Evolutionary conservation across 2,797 vertebrate species (phyloP).

Genomic region (Microcaecilia unicolor): DNA sequence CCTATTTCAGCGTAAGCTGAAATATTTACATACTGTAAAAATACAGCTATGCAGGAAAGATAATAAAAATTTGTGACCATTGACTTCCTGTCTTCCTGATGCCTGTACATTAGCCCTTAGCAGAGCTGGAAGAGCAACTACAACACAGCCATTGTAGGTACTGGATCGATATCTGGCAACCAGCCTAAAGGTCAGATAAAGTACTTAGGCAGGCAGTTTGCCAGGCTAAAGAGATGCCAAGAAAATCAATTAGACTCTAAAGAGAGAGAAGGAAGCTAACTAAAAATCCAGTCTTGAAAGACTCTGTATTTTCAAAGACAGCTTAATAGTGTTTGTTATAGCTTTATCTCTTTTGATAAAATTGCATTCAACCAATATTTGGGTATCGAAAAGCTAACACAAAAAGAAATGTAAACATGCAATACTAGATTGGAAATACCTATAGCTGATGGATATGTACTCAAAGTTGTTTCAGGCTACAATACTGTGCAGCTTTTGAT

Average conservation of each 20-base stretch:
- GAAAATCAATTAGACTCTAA: conserved; percentile 72
- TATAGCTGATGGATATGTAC: conserved; percentile 14
- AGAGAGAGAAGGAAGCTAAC: conserved; percentile 62
- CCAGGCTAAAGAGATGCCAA: conserved; percentile 74
- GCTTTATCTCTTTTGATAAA: conserved; percentile 57
- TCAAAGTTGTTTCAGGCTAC: conserved; percentile 15
- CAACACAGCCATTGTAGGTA: conserved; percentile 43
- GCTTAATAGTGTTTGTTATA: conserved; percentile 50
- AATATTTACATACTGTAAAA: conserved; percentile 32
- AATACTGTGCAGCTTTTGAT: conserved; percentile 18
- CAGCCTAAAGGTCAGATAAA: conserved; percentile 70
- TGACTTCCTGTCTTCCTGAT: conserved; percentile 53
- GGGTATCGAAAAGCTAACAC: conserved; percentile 32
- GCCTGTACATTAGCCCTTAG: conserved; percentile 59
- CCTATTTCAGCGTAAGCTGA: conserved; percentile 33
- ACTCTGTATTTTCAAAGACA: conserved; percentile 51
- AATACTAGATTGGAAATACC: conserved; percentile 14
- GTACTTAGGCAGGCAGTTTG: conserved; percentile 70
- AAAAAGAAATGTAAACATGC: conserved; percentile 20
- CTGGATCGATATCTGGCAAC: conserved; percentile 59
- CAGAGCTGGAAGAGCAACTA: conserved; percentile 59
- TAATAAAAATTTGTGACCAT: conserved; percentile 53
- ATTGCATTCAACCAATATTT: conserved; percentile 50
- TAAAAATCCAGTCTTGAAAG: conserved; percentile 60
- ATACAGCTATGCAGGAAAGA: conserved; percentile 26